Evolutionary conservation across 2,888 invertebrate genomes (phyloP).

Genomic region (Ornithoptera alexandrae): DNA sequence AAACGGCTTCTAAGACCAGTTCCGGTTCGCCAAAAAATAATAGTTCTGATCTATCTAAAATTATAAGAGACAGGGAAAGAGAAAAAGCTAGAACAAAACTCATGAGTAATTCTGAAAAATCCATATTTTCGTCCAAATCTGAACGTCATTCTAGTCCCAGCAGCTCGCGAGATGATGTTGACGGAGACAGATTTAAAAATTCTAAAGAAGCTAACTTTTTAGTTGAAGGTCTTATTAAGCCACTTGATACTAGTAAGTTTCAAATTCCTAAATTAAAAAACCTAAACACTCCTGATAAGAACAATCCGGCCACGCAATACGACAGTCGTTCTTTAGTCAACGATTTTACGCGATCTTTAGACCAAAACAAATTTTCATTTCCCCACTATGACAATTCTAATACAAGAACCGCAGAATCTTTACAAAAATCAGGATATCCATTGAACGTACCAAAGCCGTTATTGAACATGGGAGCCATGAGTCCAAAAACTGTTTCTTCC

Average conservation of each 20-base stretch:
- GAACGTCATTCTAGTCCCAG: conserved; percentile 85
- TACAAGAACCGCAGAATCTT: conserved; percentile 55
- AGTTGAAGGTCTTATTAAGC: conserved; percentile 88
- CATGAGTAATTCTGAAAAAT: conserved; percentile 81
- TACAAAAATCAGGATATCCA: conserved; percentile 70
- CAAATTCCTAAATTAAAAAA: conserved; percentile 90
- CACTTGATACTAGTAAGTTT: conserved; percentile 89
- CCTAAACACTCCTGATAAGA: conserved; percentile 72
- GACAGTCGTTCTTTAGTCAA: conserved; percentile 70
- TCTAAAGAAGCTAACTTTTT: conserved; percentile 82
- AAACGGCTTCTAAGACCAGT: conserved; percentile 73
- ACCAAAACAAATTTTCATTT: conserved; percentile 71
- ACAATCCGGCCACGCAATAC: conserved; percentile 63
- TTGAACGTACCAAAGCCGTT: conserved; percentile 72
- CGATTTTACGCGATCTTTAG: conserved; percentile 67
- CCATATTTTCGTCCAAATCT: conserved; percentile 82
- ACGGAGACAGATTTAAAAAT: conserved; percentile 82
- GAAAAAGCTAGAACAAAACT: conserved; percentile 81
- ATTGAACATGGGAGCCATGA: conserved; percentile 67
- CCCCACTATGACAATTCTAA: conserved; percentile 66
- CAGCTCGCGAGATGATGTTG: conserved; percentile 82
- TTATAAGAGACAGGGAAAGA: conserved; percentile 81
- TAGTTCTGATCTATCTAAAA: conserved; percentile 77
- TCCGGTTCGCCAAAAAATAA: conserved; percentile 82
- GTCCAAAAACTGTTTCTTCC: conserved; percentile 64